Percentiles rank a stretch among this genome's conserved stretches.
phyloP scores from a whole-genome alignment of 2,797 vertebrate species.

The Amblyopsis hoosieri region DNA sequence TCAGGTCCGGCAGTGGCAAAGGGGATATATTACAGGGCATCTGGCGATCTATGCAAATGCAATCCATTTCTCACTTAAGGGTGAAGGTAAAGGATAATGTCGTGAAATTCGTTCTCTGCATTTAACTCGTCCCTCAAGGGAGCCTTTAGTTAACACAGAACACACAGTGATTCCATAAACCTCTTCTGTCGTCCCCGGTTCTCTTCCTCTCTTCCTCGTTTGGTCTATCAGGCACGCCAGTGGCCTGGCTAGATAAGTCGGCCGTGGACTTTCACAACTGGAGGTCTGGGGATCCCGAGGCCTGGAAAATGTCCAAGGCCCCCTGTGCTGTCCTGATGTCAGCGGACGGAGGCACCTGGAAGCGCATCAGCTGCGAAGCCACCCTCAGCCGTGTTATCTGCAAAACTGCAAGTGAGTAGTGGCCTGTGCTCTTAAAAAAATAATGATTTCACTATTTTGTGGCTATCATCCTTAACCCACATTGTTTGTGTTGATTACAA shows the following conservation, averaged over 20 bases:
- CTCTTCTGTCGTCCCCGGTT: neutral
- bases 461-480: too few species aligned
- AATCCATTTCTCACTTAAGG: too few species aligned
- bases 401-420: conserved; percentile 83
- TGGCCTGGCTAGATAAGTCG: conserved; percentile 87
- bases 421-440: too few species aligned
- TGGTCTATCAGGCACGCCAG: conserved; percentile 47
- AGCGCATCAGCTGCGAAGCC: conserved; percentile 73
- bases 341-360: conserved; percentile 81
- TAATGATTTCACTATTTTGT: too few species aligned
- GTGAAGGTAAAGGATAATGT: too few species aligned
- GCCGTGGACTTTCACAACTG: conserved; percentile 83
- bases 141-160: too few species aligned
- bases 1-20: too few species aligned
- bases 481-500: too few species aligned
- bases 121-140: too few species aligned
- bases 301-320: conserved; percentile 1
- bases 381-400: conserved; percentile 87
- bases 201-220: neutral
- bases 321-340: conserved; percentile 83
- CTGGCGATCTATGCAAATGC: too few species aligned
- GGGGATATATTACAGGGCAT: too few species aligned
- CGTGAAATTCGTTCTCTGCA: too few species aligned
- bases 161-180: neutral
- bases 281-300: conserved; percentile 45